Conservation (phyloP, 2,888 invertebrate species). For the Pterostichus niger region DNA sequence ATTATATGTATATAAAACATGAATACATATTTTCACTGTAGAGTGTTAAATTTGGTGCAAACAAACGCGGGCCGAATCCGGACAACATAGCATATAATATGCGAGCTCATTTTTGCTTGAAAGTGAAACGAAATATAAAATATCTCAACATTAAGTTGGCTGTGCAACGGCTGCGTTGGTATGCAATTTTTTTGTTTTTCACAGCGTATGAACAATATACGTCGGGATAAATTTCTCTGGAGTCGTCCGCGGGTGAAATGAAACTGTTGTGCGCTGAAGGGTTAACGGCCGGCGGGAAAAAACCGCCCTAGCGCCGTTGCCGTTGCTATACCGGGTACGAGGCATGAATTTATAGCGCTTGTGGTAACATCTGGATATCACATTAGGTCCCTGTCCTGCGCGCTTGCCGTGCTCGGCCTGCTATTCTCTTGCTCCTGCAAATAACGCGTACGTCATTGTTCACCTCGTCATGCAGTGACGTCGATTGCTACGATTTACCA, state of each 20-base stretch:
- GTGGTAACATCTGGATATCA: slow-evolving; percentile 65
- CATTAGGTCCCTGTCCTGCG: slow-evolving; percentile 55
- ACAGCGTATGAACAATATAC: slow-evolving; percentile 64
- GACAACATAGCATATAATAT: slow-evolving; percentile 5
- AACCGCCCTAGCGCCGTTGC: slow-evolving; percentile 38
- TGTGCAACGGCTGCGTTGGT: slow-evolving; percentile 28
- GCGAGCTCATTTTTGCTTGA: slow-evolving; percentile 48
- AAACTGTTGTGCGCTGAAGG: slow-evolving; percentile 62
- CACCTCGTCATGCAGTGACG: slow-evolving; percentile 19
- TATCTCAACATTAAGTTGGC: slow-evolving; percentile 58
- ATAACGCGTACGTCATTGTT: slow-evolving; percentile 25
- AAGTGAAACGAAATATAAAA: slow-evolving; percentile 60
- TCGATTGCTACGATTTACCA: neutral
- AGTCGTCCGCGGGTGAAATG: slow-evolving; percentile 56
- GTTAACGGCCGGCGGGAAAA: slow-evolving; percentile 58
- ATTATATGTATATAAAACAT: too few species aligned
- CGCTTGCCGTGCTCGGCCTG: neutral
- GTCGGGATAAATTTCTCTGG: slow-evolving; percentile 63
- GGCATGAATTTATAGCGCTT: slow-evolving; percentile 62
- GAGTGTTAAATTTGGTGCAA: neutral
- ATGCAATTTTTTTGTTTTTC: slow-evolving; percentile 55
- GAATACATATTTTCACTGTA: too few species aligned
- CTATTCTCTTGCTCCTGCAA: neutral
- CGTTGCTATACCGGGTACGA: too few species aligned
- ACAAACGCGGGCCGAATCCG: slow-evolving; percentile 4